These are phyloP conservation scores for Apodemia duryi DNA, from an alignment of 2,888 invertebrate species.

Conservation along the genomic window DNA sequence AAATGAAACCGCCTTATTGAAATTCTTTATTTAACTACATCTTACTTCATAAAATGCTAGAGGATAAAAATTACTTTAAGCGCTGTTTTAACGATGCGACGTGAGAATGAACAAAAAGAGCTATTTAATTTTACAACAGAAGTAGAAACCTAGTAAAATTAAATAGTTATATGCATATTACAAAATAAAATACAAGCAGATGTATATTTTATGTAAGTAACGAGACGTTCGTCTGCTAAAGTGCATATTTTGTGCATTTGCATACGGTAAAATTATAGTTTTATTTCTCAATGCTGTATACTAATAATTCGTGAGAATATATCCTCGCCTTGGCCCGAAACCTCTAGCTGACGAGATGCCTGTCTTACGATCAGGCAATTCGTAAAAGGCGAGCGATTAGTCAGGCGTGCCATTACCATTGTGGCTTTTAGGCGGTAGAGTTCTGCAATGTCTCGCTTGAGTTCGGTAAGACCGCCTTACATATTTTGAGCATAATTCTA, in stretches of 20 bases:
- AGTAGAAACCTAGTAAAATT: neutral
- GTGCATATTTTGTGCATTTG: neutral
- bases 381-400: no score
- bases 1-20: neutral
- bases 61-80: constrained; percentile 6
- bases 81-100: constrained; percentile 1
- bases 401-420: no score
- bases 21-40: constrained; percentile 6
- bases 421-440: no score
- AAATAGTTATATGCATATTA: neutral
- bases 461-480: no score
- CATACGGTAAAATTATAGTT: neutral
- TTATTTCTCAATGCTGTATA: neutral
- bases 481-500: no score
- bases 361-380: no score
- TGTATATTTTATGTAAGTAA: neutral
- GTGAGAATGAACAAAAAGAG: neutral
- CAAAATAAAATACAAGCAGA: neutral
- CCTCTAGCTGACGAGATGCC: no score
- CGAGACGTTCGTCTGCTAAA: neutral
- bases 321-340: no score
- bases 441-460: no score
- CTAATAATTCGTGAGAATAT: no score
- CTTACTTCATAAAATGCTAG: neutral
- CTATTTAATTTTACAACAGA: constrained; percentile 1